Conservation (phyloP, 92 coral and sea anemone genomes). For the Epizoanthus ramosus region DNA sequence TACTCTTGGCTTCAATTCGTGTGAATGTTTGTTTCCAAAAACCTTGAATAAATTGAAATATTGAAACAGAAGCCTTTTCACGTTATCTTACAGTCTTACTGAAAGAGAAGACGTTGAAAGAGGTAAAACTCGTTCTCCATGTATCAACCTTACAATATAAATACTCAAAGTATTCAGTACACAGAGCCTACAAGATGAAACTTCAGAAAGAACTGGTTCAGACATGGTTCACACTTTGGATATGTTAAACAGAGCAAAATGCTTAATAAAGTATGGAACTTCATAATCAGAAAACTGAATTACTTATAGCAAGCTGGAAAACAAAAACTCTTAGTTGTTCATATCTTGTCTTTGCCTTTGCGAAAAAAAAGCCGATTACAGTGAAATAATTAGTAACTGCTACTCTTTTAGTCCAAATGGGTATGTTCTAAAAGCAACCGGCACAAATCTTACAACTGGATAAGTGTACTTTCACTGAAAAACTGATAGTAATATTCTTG, state of each 20-base stretch:
- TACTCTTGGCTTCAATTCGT: constrained; percentile 10
- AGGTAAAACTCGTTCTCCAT: no score
- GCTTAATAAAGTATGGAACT: constrained; percentile 8
- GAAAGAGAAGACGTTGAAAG: no score
- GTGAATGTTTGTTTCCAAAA: constrained; percentile 26
- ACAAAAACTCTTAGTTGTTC: not conserved
- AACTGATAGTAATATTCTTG: no score
- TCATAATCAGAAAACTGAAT: not conserved
- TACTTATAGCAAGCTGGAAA: not conserved
- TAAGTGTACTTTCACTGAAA: no score
- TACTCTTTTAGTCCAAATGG: not conserved
- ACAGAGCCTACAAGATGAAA: not conserved
- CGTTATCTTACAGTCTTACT: not conserved
- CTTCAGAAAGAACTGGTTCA: not conserved
- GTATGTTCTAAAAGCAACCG: not conserved
- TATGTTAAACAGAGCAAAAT: constrained; percentile 10
- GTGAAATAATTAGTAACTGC: not conserved
- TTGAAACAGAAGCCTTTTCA: not conserved
- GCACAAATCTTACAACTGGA: not conserved
- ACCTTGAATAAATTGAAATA: constrained; percentile 17
- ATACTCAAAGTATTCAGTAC: not conserved
- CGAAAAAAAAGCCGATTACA: not conserved
- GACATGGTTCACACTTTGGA: not conserved
- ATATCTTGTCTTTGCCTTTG: not conserved
- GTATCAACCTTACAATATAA: no score